Evolutionary conservation across 2,797 vertebrate species (phyloP).

Genomic region (Enteromius paludinosus): DNA sequence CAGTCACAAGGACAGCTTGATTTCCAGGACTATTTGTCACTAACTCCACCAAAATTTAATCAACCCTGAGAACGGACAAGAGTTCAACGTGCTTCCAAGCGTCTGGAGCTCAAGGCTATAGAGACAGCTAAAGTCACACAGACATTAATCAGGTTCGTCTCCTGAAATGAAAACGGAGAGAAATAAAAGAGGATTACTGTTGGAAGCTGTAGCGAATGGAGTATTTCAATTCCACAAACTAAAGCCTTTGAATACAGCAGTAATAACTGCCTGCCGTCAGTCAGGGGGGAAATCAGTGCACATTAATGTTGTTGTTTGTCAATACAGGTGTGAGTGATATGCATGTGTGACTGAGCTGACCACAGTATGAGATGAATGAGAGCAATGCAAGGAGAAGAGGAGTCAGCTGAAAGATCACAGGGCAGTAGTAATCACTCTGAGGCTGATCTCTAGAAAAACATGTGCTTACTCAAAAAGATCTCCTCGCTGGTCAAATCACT

Average conservation of each 20-base stretch:
- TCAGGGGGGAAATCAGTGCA: background rate
- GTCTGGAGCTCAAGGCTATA: slow-evolving; percentile 10
- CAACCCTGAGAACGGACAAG: background rate
- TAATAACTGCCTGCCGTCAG: background rate
- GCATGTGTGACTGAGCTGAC: slow-evolving; percentile 11
- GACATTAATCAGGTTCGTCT: slow-evolving; percentile 39
- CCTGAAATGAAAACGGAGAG: slow-evolving; percentile 28
- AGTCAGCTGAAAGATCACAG: slow-evolving; percentile 35
- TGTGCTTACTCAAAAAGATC: slow-evolving; percentile 22
- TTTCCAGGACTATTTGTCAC: background rate
- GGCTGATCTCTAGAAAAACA: slow-evolving; percentile 54
- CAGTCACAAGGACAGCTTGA: background rate
- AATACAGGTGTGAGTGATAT: background rate
- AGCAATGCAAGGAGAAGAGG: background rate
- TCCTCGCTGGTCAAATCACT: too few relatives aligned
- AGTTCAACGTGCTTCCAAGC: background rate
- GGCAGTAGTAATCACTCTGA: slow-evolving; percentile 53
- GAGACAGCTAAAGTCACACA: background rate
- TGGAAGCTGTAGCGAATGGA: background rate
- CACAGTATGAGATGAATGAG: background rate
- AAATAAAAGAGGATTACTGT: slow-evolving; percentile 27
- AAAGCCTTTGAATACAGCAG: slow-evolving; percentile 57
- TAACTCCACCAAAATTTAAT: background rate
- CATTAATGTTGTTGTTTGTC: too few relatives aligned
- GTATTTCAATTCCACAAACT: slow-evolving; percentile 31